A percentile compares a stretch with the other conserved stretches of the same genome.
These are phyloP conservation scores for Autographa pulchrina DNA, from an alignment of 2,888 invertebrate genomes.

Conservation along the genomic window DNA sequence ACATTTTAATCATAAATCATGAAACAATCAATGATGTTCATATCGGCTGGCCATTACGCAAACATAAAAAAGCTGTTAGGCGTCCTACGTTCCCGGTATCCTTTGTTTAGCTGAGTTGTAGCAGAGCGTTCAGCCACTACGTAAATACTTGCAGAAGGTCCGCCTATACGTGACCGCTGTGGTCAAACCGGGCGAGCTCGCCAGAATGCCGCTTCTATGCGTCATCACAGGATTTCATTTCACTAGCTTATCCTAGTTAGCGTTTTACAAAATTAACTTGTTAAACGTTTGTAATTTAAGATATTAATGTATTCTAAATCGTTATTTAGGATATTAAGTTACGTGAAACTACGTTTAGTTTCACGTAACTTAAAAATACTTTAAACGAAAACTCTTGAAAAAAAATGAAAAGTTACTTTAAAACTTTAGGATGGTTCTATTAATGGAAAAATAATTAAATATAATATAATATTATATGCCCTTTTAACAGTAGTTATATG, in stretches of 20 bases:
- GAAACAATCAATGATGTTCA: conserved; percentile 41
- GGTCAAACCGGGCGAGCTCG: background rate
- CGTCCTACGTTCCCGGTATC: conserved; percentile 63
- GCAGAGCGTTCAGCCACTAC: conserved; percentile 55
- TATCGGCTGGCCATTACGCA: conserved; percentile 35
- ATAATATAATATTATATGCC: no score
- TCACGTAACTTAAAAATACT: no score
- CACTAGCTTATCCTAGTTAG: background rate
- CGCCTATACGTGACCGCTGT: background rate
- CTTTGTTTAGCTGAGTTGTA: conserved; percentile 73
- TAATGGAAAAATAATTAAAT: no score
- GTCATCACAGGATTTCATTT: conserved; percentile 2
- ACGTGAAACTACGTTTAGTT: no score
- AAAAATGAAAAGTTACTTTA: no score
- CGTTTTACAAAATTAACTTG: background rate
- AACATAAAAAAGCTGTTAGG: conserved; percentile 73
- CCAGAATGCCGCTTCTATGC: conserved; percentile 2
- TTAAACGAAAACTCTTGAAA: no score
- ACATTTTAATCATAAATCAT: conserved; percentile 8
- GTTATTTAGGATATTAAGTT: no score
- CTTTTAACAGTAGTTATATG: background rate
- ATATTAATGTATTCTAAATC: no score
- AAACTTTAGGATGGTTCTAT: no score
- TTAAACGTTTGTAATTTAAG: no score
- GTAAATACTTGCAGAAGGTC: conserved; percentile 24